Base-by-base conservation (phyloP, 2,888 invertebrate genomes). In the Ectemnius cavifrons region DNA sequence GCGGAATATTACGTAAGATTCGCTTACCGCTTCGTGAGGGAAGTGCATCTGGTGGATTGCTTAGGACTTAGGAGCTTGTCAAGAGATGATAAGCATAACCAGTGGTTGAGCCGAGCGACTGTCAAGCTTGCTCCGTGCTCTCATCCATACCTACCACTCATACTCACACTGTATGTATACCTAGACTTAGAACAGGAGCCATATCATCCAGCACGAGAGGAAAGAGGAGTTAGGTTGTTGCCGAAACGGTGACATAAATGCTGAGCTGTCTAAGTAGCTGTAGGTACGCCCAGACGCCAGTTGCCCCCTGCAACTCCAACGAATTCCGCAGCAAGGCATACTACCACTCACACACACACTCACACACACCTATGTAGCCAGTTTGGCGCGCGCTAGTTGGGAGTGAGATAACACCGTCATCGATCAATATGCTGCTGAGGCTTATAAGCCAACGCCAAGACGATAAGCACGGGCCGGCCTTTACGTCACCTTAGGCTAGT, bases 361-460 rank as follows among this genome's bases (percentile, higher is more conserved):
- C 23, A 18, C 23, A 0, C 6, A 1, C 49, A 61, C n/a, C 52
- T 37, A 37, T 16, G 67, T 14, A 59, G 37, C 37, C 62, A 61
- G 49, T 63, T 45, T 63, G 58, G 47, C 61, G 46, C 56, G 60
- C 37, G 11, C 37, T 59, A 18, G 37, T 47, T 61, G 56, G 37
- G 13, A 52, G 23, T 52, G 27, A 62, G 75, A 73, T 75, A 71
- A 74, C 71, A 28, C 28, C 72, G 67, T 75, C 68, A 64, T 68
- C 83, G 84, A 86, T 85, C 85, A 83, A 84, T 86, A 70, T 49
- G 65, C 57, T 62, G 62, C 57, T 73, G 57, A 65, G 47, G 70
- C 37, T 65, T 70, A 45, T 58, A 28, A 62, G 70, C 68, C 63
- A 49, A 23, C 57, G 68, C 28, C 47, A 56, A 59, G n/a, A 60